phyloP scores from a whole-genome alignment of 2,113 vertebrate genomes.

The Pseudopipra pipra region DNA sequence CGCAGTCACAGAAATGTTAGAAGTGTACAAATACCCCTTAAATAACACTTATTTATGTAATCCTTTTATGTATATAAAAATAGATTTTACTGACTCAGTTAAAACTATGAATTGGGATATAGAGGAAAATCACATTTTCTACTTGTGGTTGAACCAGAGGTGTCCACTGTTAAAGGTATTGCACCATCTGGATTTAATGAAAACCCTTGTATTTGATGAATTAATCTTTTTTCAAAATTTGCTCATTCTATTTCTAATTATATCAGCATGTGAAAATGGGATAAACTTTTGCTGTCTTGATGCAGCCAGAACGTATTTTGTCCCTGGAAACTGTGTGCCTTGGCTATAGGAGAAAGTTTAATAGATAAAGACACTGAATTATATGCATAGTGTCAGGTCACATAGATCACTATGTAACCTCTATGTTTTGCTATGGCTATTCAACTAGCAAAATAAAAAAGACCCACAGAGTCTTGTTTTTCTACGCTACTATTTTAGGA shows the following conservation, averaged over 20 bases:
- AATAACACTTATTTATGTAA: not conserved
- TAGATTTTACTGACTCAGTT: not conserved
- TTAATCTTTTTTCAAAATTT: not conserved
- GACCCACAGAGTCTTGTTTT: not conserved
- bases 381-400: not conserved
- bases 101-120: not conserved
- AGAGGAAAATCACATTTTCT: not conserved
- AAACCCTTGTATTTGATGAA: not conserved
- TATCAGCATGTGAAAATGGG: not conserved
- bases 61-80: not conserved
- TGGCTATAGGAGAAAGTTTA: not conserved
- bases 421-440: not conserved
- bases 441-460: not conserved
- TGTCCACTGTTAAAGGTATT: not conserved
- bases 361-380: not conserved
- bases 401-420: not conserved
- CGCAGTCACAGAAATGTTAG: not conserved
- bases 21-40: not conserved
- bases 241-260: not conserved
- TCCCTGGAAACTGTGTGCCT: not conserved
- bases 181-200: not conserved
- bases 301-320: not conserved
- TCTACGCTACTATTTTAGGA: not conserved
- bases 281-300: not conserved
- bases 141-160: not conserved